Evolutionary conservation across 2,113 vertebrate species (phyloP).

Genomic region (Todiramphus saurophagus): DNA sequence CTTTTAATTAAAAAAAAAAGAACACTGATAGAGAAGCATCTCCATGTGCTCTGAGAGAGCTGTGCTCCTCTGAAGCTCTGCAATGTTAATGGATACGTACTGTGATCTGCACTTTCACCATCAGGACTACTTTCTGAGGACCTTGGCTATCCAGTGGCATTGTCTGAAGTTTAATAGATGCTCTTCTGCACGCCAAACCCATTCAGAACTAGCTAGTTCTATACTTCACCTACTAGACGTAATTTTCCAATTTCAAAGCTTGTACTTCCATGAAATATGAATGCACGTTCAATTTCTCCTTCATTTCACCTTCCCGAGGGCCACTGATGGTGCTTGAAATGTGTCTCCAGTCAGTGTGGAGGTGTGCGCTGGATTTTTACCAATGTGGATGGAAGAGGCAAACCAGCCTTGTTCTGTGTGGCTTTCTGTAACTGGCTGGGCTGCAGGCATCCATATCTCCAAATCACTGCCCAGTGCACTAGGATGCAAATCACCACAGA

Average conservation of each 20-base stretch:
- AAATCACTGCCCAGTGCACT: accelerated
- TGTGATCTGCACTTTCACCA: neutral
- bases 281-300: neutral
- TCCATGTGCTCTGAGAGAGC: neutral
- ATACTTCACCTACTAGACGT: neutral
- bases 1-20: neutral
- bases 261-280: neutral
- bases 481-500: neutral
- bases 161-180: neutral
- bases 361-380: neutral
- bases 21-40: neutral
- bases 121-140: neutral
- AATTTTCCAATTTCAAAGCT: neutral
- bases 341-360: neutral
- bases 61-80: neutral
- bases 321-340: neutral
- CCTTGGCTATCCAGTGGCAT: neutral
- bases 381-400: neutral
- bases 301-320: neutral
- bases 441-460: neutral
- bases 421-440: neutral
- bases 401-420: neutral
- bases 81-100: accelerated
- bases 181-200: neutral
- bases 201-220: neutral